phyloP scores from a whole-genome alignment of 2,888 invertebrate genomes.

The Argynnis bischoffii region DNA sequence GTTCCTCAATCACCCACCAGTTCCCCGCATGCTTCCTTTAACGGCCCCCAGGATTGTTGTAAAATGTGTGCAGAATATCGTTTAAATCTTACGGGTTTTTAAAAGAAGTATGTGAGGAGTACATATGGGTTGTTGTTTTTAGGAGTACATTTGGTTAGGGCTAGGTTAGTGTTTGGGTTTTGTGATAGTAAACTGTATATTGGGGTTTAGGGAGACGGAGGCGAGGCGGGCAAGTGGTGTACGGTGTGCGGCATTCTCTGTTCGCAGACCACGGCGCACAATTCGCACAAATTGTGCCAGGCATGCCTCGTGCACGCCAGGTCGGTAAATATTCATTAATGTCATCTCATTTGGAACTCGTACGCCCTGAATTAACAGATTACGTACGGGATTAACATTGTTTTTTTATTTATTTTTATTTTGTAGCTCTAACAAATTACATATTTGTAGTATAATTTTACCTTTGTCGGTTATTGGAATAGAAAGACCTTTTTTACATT shows the following conservation, averaged over 20 bases:
- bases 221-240: slow-evolving; percentile 76
- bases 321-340: slow-evolving; percentile 65
- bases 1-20: slow-evolving; percentile 48
- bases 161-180: slow-evolving; percentile 28
- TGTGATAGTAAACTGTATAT: slow-evolving; percentile 58
- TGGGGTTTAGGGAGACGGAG: slow-evolving; percentile 80
- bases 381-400: slow-evolving; percentile 31
- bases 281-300: slow-evolving; percentile 81
- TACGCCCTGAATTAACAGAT: slow-evolving; percentile 2
- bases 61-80: slow-evolving; percentile 80
- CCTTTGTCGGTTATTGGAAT: no score
- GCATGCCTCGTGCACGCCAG: slow-evolving; percentile 83
- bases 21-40: slow-evolving; percentile 82
- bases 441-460: background rate
- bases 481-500: background rate
- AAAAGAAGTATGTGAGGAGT: slow-evolving; percentile 78
- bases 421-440: slow-evolving; percentile 8
- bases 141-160: slow-evolving; percentile 51
- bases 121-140: slow-evolving; percentile 41
- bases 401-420: slow-evolving; percentile 2
- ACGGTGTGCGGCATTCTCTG: slow-evolving; percentile 80
- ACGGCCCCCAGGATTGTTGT: slow-evolving; percentile 65
- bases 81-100: slow-evolving; percentile 73
- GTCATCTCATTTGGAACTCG: slow-evolving; percentile 27
- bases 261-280: slow-evolving; percentile 77